Conservation (phyloP, 2,797 vertebrate genomes). For the Cebuella pygmaea region DNA sequence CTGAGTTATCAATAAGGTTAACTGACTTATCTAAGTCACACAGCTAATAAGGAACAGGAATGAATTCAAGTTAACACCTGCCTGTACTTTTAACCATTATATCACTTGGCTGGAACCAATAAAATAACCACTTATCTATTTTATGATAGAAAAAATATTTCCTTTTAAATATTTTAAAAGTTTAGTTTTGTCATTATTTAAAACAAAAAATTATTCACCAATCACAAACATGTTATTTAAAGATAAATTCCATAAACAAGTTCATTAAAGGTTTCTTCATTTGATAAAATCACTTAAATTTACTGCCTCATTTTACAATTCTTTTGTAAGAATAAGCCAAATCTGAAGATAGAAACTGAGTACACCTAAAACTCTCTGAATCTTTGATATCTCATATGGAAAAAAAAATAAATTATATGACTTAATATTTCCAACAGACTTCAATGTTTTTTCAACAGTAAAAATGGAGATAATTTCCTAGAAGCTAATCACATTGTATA, state of each 20-base stretch:
- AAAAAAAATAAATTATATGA: neutral
- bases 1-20: neutral
- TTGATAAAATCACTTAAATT: constrained; percentile 11
- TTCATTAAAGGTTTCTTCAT: constrained; percentile 12
- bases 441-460: constrained; percentile 16
- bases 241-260: constrained; percentile 7
- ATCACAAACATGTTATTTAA: neutral
- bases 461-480: neutral
- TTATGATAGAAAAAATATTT: neutral
- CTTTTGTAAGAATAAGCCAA: neutral
- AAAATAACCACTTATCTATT: neutral
- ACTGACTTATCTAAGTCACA: neutral
- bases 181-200: neutral
- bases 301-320: neutral
- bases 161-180: neutral
- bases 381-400: neutral
- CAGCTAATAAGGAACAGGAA: neutral
- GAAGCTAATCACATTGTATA: neutral
- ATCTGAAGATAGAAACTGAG: constrained; percentile 9
- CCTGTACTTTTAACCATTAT: neutral
- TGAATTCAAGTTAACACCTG: constrained; percentile 5
- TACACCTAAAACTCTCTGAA: neutral
- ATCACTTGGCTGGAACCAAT: neutral
- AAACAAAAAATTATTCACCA: neutral
- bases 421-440: constrained; percentile 31